Conservation (phyloP, 2,888 invertebrate genomes). For the Philaethria dido region DNA sequence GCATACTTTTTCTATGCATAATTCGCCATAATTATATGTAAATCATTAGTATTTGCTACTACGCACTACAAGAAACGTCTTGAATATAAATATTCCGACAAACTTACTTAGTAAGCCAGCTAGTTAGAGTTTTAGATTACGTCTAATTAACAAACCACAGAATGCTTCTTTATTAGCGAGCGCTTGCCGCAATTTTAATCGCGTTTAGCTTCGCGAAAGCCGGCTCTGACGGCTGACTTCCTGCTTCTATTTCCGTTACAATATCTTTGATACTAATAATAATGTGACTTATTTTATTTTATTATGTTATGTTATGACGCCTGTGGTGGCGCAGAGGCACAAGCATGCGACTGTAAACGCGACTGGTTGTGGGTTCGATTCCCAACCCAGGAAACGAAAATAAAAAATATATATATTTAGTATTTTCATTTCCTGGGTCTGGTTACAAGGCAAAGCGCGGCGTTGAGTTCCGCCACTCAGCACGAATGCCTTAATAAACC, state of each 20-base stretch:
- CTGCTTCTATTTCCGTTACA: conserved; percentile 27
- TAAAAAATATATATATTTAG: too few relatives aligned
- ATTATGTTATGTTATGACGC: not conserved
- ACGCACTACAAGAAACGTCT: not conserved
- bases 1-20: too few relatives aligned
- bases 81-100: not conserved
- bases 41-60: too few relatives aligned
- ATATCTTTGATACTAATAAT: conserved; percentile 13
- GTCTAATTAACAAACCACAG: conserved; percentile 17
- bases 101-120: not conserved
- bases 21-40: too few relatives aligned
- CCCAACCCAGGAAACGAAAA: too few relatives aligned
- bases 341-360: too few relatives aligned
- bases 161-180: conserved; percentile 22
- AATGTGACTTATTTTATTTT: not conserved
- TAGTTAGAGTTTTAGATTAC: conserved; percentile 9
- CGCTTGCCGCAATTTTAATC: conserved; percentile 21
- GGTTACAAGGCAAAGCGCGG: too few relatives aligned
- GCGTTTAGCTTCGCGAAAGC: conserved; percentile 16
- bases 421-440: too few relatives aligned
- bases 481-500: too few relatives aligned
- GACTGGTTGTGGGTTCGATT: too few relatives aligned
- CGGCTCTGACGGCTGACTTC: conserved; percentile 21
- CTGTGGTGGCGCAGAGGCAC: too few relatives aligned
- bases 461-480: too few relatives aligned